A percentile compares a stretch with the other conserved stretches of the same genome.
phyloP scores from a whole-genome alignment of 2,113 vertebrate genomes.

The Tetrax tetrax region DNA sequence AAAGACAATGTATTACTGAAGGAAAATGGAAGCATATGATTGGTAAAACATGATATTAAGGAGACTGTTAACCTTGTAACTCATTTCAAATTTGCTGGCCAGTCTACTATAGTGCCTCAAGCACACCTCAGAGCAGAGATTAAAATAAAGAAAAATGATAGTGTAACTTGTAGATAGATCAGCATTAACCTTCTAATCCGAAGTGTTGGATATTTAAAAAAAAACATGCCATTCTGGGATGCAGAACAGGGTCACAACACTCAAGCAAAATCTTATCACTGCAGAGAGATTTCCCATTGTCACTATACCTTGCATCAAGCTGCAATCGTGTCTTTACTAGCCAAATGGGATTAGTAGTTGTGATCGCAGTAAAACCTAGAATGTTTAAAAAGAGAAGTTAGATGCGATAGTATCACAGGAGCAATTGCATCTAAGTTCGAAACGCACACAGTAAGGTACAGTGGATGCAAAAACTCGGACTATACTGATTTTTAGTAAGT shows the following conservation, averaged over 20 bases:
- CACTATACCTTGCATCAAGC: slow-evolving; percentile 91
- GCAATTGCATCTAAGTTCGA: slow-evolving; percentile 15
- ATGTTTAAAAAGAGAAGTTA: slow-evolving; percentile 74
- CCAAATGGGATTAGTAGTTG: slow-evolving; percentile 98
- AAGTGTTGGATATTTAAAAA: neutral
- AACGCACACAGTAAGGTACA: slow-evolving; percentile 22
- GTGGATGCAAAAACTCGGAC: slow-evolving; percentile 51
- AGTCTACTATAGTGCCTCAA: neutral
- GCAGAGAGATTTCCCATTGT: neutral
- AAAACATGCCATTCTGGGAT: neutral
- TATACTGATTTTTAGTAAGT: slow-evolving; percentile 37
- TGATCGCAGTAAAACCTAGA: slow-evolving; percentile 98
- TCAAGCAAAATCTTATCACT: neutral
- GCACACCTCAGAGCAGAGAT: neutral
- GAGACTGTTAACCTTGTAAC: neutral
- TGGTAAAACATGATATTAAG: neutral
- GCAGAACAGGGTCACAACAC: neutral
- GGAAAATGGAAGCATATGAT: neutral
- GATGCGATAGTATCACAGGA: slow-evolving; percentile 31
- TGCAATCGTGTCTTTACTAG: slow-evolving; percentile 97
- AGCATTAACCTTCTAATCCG: neutral
- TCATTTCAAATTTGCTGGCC: neutral
- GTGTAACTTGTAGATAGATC: neutral
- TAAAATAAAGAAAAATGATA: neutral
- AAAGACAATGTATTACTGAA: neutral